Base-by-base conservation (phyloP, 2,113 vertebrate genomes). In the Gymnorhina tibicen region DNA sequence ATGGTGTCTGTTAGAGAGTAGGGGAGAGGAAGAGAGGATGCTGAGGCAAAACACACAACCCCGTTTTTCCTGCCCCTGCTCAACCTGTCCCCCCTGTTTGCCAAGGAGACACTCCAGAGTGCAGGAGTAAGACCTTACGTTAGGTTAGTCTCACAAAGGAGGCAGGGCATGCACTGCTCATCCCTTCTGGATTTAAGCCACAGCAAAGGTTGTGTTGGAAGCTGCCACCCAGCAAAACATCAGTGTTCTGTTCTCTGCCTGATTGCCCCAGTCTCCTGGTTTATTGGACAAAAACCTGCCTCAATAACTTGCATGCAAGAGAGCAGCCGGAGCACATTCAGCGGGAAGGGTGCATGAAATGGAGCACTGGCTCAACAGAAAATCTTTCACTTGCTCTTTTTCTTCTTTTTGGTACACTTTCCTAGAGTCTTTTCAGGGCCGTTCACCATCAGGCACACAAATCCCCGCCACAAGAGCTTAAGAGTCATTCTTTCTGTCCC, bases 341-440 rank as follows among this genome's bases (percentile, higher is more conserved):
- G 21, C 1, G 0, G 18, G 33, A 27, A 64, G 18, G 1, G 2
- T 52, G 22, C 3, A 3, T 50, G 50, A 77, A 90, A 77, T 1
- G 0, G 67, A 60, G 28, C 26, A 41, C 24, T 74, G 52, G n/a
- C 37, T 94, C 49, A 58, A 52, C 68, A 77, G 13, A 73, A 74
- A 49, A 28, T 52, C 47, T 77, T 86, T 87, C 47, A 23, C 22
- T 86, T 83, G 24, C 35, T 90, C 32, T 75, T 89, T 55, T 70
- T 85, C 37, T 49, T 78, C 47, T 74, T 94, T 87, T 78, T 73
- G 39, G 58, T 82, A n/a, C 64, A 35, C 17, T 74, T 85, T 24
- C 35, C 42, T 59, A 26, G 47, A 77, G 37, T 60, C 30, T 88
- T 95, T 88, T 80, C 42, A 86, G 27, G 46, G 1, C 1, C 37